Evolutionary conservation across 2,888 invertebrate species (phyloP).

Genomic region (Nomada goodeniana): DNA sequence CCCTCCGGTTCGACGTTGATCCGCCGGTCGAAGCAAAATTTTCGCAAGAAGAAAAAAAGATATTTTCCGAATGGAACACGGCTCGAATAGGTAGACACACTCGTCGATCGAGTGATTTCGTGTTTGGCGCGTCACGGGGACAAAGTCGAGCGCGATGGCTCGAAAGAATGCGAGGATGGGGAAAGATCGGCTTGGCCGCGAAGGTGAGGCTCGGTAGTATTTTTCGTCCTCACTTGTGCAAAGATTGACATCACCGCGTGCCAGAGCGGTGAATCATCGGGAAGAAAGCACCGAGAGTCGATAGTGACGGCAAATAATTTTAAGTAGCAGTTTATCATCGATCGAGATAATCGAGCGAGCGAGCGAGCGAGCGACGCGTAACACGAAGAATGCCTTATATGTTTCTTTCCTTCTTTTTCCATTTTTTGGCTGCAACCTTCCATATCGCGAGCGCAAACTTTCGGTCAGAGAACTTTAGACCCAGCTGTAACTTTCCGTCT

Average conservation of each 20-base stretch:
- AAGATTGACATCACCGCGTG: constrained; percentile 75
- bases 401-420: not conserved
- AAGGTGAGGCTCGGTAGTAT: constrained; percentile 55
- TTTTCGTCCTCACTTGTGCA: constrained; percentile 68
- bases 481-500: not conserved
- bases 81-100: no score
- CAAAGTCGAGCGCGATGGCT: constrained; percentile 36
- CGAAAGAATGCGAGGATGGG: constrained; percentile 58
- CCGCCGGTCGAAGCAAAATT: no score
- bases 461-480: not conserved
- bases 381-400: constrained; percentile 1
- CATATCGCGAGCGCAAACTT: not conserved
- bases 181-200: constrained; percentile 34
- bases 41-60: no score
- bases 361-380: not conserved
- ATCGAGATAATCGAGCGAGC: constrained; percentile 51
- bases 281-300: constrained; percentile 64
- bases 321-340: constrained; percentile 46
- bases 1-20: no score
- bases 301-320: constrained; percentile 49
- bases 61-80: no score
- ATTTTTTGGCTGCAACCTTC: not conserved
- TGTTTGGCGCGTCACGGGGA: not conserved
- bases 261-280: constrained; percentile 68
- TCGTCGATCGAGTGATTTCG: not conserved